These are phyloP conservation scores for Coendou prehensilis DNA, from an alignment of 2,797 vertebrate species.

Conservation along the genomic window DNA sequence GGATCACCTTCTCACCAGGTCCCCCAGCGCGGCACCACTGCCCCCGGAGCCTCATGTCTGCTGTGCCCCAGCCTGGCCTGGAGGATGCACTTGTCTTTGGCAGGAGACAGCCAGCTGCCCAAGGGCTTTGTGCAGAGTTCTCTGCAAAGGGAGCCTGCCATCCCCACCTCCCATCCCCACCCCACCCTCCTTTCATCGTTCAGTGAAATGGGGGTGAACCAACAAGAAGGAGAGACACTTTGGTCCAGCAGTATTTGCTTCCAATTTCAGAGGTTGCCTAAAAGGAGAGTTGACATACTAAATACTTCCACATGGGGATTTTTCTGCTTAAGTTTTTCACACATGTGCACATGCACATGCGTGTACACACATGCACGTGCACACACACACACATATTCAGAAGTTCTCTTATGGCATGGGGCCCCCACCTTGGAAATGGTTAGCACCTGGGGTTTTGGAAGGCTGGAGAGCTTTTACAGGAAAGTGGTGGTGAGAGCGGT, in stretches of 20 bases:
- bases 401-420: background rate
- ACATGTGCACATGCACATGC: background rate
- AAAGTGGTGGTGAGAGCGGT: slow-evolving; percentile 37
- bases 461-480: slow-evolving; percentile 57
- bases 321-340: slow-evolving; percentile 43
- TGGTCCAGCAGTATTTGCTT: slow-evolving; percentile 65
- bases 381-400: background rate
- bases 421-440: background rate
- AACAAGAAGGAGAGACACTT: slow-evolving; percentile 54
- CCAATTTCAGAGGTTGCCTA: slow-evolving; percentile 57
- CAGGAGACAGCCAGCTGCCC: background rate
- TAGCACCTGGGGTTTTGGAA: slow-evolving; percentile 43
- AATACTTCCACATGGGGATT: slow-evolving; percentile 12
- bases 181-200: background rate
- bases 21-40: fast-evolving
- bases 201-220: slow-evolving; percentile 41
- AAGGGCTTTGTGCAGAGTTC: background rate
- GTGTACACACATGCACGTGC: background rate
- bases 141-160: background rate
- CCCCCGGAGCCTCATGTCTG: background rate
- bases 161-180: background rate
- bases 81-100: background rate
- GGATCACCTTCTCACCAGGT: background rate
- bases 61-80: background rate
- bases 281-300: slow-evolving; percentile 18